Conservation (phyloP, 1,140 invertebrate species). For the Saccostrea echinata region DNA sequence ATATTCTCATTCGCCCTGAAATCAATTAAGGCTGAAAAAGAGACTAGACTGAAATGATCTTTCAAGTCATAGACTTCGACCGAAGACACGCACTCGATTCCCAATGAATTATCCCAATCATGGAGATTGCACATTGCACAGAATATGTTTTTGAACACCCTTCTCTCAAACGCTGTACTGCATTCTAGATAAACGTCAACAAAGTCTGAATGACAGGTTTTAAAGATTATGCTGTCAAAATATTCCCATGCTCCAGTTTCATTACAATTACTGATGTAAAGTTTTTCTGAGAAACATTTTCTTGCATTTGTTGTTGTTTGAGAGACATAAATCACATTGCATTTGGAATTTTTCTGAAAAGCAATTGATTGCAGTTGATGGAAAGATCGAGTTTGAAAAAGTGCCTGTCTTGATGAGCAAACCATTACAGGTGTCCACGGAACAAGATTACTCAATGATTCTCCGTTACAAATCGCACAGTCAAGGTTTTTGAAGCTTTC, state of each 20-base stretch:
- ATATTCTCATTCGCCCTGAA: background rate
- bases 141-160: background rate
- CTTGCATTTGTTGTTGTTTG: background rate
- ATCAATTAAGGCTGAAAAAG: background rate
- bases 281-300: background rate
- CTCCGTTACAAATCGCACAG: background rate
- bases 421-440: background rate
- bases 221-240: background rate
- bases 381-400: background rate
- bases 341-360: background rate
- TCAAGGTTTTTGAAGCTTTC: constrained; percentile 1
- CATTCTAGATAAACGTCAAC: background rate
- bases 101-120: background rate
- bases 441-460: background rate
- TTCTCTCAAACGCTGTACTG: background rate
- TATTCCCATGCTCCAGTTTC: no score
- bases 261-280: background rate
- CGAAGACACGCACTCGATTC: background rate
- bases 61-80: background rate
- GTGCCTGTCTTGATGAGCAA: background rate
- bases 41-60: background rate
- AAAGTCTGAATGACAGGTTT: background rate
- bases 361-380: background rate
- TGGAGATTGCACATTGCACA: background rate
- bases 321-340: background rate